Conservation (phyloP, 2,113 vertebrate genomes). For the Triplophysa rosa region DNA sequence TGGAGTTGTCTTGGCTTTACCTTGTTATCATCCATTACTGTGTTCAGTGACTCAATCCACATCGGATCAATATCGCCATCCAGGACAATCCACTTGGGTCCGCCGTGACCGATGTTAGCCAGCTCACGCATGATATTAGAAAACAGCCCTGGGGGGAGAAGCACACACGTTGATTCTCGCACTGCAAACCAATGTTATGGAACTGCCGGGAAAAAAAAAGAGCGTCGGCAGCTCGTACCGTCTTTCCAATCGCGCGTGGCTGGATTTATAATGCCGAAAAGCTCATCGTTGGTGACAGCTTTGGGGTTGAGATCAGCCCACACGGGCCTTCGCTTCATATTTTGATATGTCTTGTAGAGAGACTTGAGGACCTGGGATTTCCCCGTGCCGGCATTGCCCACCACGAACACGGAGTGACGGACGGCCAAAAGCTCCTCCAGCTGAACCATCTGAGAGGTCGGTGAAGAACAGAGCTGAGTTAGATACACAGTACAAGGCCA, state of each 20-base stretch:
- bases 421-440: conserved; percentile 90
- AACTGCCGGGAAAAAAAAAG: neutral
- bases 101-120: conserved; percentile 83
- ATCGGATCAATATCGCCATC: conserved; percentile 98
- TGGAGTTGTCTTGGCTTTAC: conserved; percentile 66
- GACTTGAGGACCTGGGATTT: conserved; percentile 93
- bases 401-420: conserved; percentile 93
- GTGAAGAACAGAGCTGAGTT: neutral
- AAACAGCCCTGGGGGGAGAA: conserved; percentile 81
- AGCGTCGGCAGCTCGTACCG: conserved; percentile 69
- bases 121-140: conserved; percentile 93
- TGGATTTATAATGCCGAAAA: conserved; percentile 87
- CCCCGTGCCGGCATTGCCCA: conserved; percentile 88
- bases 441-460: conserved; percentile 84
- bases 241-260: conserved; percentile 95
- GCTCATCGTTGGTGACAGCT: conserved; percentile 85
- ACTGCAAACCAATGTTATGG: conserved; percentile 15
- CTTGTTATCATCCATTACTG: conserved; percentile 99
- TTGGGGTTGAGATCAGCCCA: conserved; percentile 94
- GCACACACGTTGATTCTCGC: conserved; percentile 1
- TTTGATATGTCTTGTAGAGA: conserved; percentile 87
- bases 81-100: conserved; percentile 96
- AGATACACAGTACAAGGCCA: neutral
- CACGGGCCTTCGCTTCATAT: conserved; percentile 82
- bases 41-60: conserved; percentile 99